Percentiles rank a stretch among this genome's conserved stretches.
Evolutionary conservation across 2,113 vertebrate genomes (phyloP).

Genomic region (Oncorhynchus gorbuscha): DNA sequence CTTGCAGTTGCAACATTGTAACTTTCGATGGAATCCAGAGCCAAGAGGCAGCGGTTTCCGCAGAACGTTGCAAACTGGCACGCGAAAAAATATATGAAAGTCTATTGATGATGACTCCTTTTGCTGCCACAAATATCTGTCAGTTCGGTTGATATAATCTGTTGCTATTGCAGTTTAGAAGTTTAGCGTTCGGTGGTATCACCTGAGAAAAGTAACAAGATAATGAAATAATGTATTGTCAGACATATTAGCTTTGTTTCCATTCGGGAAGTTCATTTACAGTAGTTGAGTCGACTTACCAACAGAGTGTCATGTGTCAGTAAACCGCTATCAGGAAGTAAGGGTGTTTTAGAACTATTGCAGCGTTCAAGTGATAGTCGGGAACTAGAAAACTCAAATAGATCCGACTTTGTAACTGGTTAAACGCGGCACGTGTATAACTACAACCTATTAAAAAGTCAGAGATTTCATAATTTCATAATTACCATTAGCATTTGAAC

Average conservation of each 20-base stretch:
- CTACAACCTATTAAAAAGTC: no score
- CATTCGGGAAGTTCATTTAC: neutral
- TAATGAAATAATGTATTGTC: neutral
- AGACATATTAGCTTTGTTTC: neutral
- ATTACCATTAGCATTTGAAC: no score
- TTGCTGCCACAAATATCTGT: slow-evolving; percentile 4
- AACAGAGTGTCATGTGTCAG: slow-evolving; percentile 32
- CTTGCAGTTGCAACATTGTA: neutral
- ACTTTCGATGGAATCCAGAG: neutral
- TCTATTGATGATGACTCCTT: slow-evolving; percentile 1
- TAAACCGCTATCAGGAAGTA: slow-evolving; percentile 64
- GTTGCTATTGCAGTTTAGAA: neutral
- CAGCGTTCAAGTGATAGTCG: no score
- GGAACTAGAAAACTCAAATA: slow-evolving; percentile 10
- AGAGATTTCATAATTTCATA: no score
- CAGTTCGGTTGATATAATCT: slow-evolving; percentile 5
- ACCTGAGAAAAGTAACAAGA: slow-evolving; percentile 31
- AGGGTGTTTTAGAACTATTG: slow-evolving; percentile 42
- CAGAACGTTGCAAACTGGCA: slow-evolving; percentile 10
- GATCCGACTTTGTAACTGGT: no score
- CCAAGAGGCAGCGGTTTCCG: neutral
- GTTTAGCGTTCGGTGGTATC: neutral
- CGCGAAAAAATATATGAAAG: slow-evolving; percentile 13
- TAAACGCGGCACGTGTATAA: no score
- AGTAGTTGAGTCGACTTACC: slow-evolving; percentile 40